Base-by-base conservation (phyloP, 2,888 invertebrate species). In the Cyaniris semiargus region DNA sequence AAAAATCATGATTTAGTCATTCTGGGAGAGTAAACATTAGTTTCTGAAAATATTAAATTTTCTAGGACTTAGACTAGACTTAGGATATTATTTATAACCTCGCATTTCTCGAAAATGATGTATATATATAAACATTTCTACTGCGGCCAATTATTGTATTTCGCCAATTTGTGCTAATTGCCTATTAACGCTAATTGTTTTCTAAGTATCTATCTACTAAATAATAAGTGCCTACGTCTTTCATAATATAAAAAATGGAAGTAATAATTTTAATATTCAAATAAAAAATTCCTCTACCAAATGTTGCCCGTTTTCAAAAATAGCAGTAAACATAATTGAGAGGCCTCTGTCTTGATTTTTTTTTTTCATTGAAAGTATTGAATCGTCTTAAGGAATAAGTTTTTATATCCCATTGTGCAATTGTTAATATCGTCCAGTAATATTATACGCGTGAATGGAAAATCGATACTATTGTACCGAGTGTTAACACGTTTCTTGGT, bases 401-500 rank as follows among this genome's bases (percentile, higher is more conserved):
- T 48, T 74, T 74, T 74, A 74, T 27, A 74, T 74, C 53, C 48
- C 48, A 74, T 74, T 74, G 48, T 74, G 18, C 53, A 53, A 74
- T 74, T 74, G 48, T 74, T 74, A 74, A 74, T 71, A 74, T 74
- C 74, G 74, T 38, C 75, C 13, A 74, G 79, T 76, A 78, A 79
- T 77, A 60, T 66, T 44, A 79, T 78, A 77, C 44, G 38, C 58
- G 58, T 76, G 76, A 78, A 76, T 60, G 38, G 77, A 76, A 79
- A 79, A 78, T 58, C 56, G 76, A 79, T 78, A 79, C 79, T 78
- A 79, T 79, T 79, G 76, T 78, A 77, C 44, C 72, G 77, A 77
- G 74, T 74, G 74, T 74, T 74, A 74, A 48, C 10, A 74, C 44
- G 15, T 15, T 74, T 74, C 74, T 48, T 23, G 27, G 74, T 74